Base-by-base conservation (phyloP, 2,888 invertebrate species). In the Mesochorus sp. region DNA sequence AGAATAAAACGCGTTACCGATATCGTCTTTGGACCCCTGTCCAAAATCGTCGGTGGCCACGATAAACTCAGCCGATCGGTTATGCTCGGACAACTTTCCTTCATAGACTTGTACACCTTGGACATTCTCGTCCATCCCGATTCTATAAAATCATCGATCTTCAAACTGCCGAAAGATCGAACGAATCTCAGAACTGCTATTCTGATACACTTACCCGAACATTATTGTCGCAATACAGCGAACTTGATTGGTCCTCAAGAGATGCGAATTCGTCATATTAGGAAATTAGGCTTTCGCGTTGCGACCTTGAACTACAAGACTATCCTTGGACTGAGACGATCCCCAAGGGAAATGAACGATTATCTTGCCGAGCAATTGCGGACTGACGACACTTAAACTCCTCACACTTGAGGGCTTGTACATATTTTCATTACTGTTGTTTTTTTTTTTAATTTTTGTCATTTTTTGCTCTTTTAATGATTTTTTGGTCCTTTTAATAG, bases 181-280 rank as follows among this genome's bases (percentile, higher is more conserved):
- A n/a, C n/a, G n/a, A 31, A 4, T 0, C n/a, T n/a, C n/a, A 93
- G 92, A 82, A 91, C 92, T 47, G 95, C 94, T 0, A 82, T 95
- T 37, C 88, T 95, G 64, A 92, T 95, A 70, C 92, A 94, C 86
- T 89, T 94, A 66, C 94, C 95, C 0, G 94, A 95, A 80, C 93
- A 95, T 88, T 95, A 93, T 88, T 94, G 94, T 86, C 92, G 92
- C 44, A 92, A 93, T 75, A 92, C 92, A 44, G 89, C 91, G 49
- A 90, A 92, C 61, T 88, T 95, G 19, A 91, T 94, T 81, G 95
- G 95, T 0, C 92, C 94, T 21, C 94, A 95, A 88, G 88, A 92
- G 1, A 93, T 95, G 93, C 93, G 93, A 80, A 92, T 92, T 72
- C 92, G 93, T 72, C 95, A 95, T 86, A 91, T 95, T 8, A 92